These are phyloP conservation scores for Tiaroga cobitis DNA, from an alignment of 2,797 vertebrate genomes.

Conservation along the genomic window DNA sequence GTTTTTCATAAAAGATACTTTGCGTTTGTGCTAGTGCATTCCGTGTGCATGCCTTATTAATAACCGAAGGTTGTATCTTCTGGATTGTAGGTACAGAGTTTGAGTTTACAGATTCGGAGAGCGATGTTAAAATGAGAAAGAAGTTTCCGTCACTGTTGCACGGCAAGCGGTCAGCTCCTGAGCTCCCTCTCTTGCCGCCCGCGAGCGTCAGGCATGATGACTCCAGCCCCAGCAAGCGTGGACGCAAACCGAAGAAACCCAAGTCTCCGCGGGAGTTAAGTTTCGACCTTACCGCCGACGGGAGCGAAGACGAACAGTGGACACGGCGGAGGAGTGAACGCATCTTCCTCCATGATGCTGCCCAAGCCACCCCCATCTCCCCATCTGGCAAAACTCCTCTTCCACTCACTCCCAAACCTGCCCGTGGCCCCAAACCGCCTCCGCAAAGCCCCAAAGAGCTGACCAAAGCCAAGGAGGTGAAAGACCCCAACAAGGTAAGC, in stretches of 20 bases:
- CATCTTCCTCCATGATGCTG: slow-evolving; percentile 94
- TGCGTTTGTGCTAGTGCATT: slow-evolving; percentile 1
- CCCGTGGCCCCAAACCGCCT: slow-evolving; percentile 79
- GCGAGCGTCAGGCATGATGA: slow-evolving; percentile 74
- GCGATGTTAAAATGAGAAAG: slow-evolving; percentile 85
- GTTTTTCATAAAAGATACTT: slow-evolving; percentile 1
- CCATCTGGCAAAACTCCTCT: slow-evolving; percentile 64
- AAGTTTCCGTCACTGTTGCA: slow-evolving; percentile 87
- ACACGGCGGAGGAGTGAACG: slow-evolving; percentile 91
- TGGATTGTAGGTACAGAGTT: slow-evolving; percentile 82
- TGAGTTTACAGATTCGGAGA: slow-evolving; percentile 93
- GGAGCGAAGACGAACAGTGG: slow-evolving; percentile 94
- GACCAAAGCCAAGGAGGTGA: slow-evolving; percentile 82
- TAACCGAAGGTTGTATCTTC: slow-evolving; percentile 1
- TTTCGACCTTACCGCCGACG: slow-evolving; percentile 84
- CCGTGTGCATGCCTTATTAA: background rate
- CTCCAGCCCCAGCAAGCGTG: slow-evolving; percentile 81
- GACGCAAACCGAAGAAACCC: slow-evolving; percentile 82
- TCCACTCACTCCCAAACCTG: slow-evolving; percentile 76
- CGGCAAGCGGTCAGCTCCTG: slow-evolving; percentile 83
- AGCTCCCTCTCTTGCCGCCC: slow-evolving; percentile 79
- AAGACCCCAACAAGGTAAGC: slow-evolving; percentile 88
- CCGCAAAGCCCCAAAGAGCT: slow-evolving; percentile 80
- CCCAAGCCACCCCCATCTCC: slow-evolving; percentile 69
- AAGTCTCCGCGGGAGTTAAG: slow-evolving; percentile 84